Conservation (phyloP, 2,888 invertebrate genomes). For the Himalopsyche tibetana region DNA sequence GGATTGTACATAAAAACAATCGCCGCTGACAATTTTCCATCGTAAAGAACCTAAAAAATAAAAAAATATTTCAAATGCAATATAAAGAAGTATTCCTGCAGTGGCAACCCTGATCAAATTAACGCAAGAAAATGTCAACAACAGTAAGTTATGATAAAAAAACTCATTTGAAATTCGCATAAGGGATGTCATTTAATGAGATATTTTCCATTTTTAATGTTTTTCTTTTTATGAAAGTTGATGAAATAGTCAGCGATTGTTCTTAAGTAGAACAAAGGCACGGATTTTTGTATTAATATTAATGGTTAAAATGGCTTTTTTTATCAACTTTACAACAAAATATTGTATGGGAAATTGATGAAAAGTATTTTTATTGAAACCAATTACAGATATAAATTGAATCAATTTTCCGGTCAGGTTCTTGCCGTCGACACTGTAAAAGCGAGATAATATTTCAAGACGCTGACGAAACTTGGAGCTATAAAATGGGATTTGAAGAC, state of each 20-base stretch:
- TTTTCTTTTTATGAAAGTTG: not conserved
- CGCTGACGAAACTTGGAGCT: conserved; percentile 3
- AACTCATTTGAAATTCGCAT: conserved; percentile 33
- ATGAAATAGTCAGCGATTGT: not conserved
- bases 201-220: conserved; percentile 9
- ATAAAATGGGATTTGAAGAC: not conserved
- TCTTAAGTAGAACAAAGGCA: not conserved
- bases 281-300: no score
- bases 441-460: conserved; percentile 9
- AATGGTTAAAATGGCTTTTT: no score
- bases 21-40: conserved; percentile 96
- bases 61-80: not conserved
- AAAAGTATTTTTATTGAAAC: not conserved
- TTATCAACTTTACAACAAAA: no score
- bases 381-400: not conserved
- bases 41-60: conserved; percentile 91
- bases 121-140: not conserved
- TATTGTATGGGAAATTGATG: no score
- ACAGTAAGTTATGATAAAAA: not conserved
- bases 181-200: conserved; percentile 36
- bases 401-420: not conserved
- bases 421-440: not conserved
- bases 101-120: conserved; percentile 25
- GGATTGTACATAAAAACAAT: conserved; percentile 99
- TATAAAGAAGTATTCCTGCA: not conserved